These are phyloP conservation scores for Nyctibius bracteatus DNA, from an alignment of 2,113 vertebrate genomes.

Conservation along the genomic window DNA sequence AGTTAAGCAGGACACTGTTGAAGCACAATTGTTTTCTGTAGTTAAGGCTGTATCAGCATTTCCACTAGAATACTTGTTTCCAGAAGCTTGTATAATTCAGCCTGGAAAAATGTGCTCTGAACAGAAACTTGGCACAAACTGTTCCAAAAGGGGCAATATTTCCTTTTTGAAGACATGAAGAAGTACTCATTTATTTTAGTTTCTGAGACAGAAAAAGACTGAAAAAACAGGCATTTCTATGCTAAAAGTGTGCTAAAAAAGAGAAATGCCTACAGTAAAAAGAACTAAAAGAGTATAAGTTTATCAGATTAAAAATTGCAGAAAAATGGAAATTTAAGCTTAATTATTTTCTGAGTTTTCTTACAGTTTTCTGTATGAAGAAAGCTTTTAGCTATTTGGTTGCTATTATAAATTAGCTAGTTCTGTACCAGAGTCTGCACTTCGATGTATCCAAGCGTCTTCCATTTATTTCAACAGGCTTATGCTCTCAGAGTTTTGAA, in stretches of 20 bases:
- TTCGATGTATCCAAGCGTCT: neutral
- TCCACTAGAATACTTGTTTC: neutral
- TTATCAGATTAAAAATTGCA: neutral
- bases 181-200: neutral
- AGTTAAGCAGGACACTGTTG: neutral
- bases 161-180: neutral
- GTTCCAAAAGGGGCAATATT: neutral
- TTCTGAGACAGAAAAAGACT: neutral
- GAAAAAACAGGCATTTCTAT: neutral
- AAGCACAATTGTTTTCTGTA: neutral
- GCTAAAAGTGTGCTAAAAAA: neutral
- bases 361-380: neutral
- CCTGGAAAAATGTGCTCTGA: neutral
- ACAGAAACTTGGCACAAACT: neutral
- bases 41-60: neutral
- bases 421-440: neutral
- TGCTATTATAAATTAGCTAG: neutral
- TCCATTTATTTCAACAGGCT: slow-evolving; percentile 22
- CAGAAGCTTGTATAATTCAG: neutral
- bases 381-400: neutral
- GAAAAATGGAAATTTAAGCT: neutral
- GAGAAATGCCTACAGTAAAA: neutral
- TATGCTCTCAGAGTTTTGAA: neutral
- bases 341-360: slow-evolving; percentile 8
- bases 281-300: neutral